phyloP scores from a whole-genome alignment of 2,888 invertebrate genomes.

The Xestoiulus laeticollis region DNA sequence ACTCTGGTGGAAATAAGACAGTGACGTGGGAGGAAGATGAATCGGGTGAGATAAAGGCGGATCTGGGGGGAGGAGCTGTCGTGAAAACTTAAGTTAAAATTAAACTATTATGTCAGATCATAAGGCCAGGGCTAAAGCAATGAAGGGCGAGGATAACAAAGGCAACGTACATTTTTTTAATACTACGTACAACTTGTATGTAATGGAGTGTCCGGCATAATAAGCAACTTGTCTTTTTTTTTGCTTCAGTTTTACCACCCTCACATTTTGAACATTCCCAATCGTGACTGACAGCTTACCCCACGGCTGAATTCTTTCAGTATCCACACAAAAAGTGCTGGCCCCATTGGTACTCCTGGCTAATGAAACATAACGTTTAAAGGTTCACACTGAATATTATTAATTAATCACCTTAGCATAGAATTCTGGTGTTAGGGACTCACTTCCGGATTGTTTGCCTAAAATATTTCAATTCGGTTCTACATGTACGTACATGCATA shows the following conservation, averaged over 20 bases:
- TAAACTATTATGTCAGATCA: background rate
- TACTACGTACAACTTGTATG: background rate
- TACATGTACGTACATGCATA: too few species aligned
- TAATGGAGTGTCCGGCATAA: background rate
- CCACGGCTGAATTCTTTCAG: background rate
- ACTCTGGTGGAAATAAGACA: background rate
- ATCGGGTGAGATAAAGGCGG: background rate
- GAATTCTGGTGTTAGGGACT: background rate
- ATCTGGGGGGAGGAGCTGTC: background rate
- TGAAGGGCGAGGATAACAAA: conserved; percentile 8
- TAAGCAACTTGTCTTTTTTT: conserved; percentile 23
- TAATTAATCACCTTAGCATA: background rate
- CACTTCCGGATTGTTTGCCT: background rate
- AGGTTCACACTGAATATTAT: conserved; percentile 30
- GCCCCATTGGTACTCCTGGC: background rate
- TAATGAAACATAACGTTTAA: background rate
- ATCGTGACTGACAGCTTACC: conserved; percentile 40
- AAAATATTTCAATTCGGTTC: too few species aligned
- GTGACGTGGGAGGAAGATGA: background rate
- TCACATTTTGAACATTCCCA: conserved; percentile 18
- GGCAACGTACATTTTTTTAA: background rate
- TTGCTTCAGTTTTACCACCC: background rate
- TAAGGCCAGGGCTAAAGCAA: conserved; percentile 20
- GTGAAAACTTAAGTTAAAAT: background rate
- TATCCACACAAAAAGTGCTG: background rate